Evolutionary conservation across 2,113 vertebrate species (phyloP), one percentile per base, ranked within the genome.

Genomic region (Labeo catla): DNA sequence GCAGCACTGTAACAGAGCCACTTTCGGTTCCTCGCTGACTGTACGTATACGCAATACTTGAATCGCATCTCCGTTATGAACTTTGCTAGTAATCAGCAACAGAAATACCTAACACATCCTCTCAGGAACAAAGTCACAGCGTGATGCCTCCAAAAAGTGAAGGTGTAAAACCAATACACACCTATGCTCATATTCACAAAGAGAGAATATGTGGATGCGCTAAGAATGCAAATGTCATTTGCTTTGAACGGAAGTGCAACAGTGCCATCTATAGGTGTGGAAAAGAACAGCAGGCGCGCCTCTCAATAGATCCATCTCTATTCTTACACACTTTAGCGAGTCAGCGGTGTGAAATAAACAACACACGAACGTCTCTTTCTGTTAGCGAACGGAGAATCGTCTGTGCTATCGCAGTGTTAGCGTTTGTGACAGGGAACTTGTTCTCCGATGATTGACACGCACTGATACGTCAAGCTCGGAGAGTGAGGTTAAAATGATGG

Each of bases 231-330:
- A 74, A 85, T 86, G 68, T n/a, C 36, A 85, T 34, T 79, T 73
- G 45, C 84, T 77, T 15, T 87, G 66, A 87, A 47, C 83, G 83
- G 86, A 95, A 98, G 96, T 94, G 93, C 95, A 95, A 96, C 96
- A 96, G 94, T 98, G 97, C 97, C 98, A 97, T 95, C 98, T 98
- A 91, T 91, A 94, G 94, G 90, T 90, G 19, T 59, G 50, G 2
- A 86, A 83, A 10, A 76, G 89, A 91, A 92, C 63, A 86, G 70
- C 93, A 92, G 66, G 4, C 8, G 61, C 77, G 65, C 2, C 12
- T 76, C 66, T 70, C 66, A 9, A 36, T 39, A 16, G 2, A 16
- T 10, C 16, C 13, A 15, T 57, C 2, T 79, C 16, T 59, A 12
- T 8, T 78, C 54, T 79, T 43, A n/a, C 3, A 61, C 36, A 15